Percentiles rank a stretch among this genome's conserved stretches.
Conservation (phyloP, 2,113 vertebrate species). For the Lonchura striata region DNA sequence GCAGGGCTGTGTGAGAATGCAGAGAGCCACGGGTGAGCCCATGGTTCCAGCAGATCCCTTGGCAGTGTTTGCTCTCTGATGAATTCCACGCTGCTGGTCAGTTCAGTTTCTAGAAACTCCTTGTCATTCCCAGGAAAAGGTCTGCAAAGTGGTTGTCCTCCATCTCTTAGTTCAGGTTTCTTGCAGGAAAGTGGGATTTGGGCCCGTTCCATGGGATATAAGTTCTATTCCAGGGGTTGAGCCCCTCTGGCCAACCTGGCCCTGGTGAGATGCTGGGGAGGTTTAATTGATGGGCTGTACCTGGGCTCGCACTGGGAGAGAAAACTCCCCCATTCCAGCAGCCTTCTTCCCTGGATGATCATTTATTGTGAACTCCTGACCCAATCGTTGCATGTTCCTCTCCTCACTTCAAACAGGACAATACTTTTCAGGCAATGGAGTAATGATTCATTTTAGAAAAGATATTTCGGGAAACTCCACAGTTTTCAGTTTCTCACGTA, state of each 20-base stretch:
- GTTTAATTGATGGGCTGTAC: background rate
- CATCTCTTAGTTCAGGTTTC: background rate
- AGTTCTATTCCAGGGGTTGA: background rate
- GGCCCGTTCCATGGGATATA: rapidly evolving
- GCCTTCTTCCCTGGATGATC: background rate
- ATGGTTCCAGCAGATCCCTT: background rate
- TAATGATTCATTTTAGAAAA: background rate
- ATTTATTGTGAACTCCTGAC: background rate
- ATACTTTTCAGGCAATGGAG: background rate
- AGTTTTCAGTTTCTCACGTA: background rate
- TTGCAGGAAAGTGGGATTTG: rapidly evolving
- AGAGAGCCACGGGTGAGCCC: rapidly evolving
- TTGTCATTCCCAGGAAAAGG: background rate
- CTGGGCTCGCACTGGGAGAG: background rate
- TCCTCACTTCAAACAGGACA: background rate
- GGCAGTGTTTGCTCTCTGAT: background rate
- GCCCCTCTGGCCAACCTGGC: background rate
- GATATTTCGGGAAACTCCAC: background rate
- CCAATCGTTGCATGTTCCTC: background rate
- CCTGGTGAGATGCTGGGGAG: background rate
- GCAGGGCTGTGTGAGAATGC: background rate
- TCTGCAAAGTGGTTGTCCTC: background rate
- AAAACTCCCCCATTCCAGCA: background rate
- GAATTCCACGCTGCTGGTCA: background rate
- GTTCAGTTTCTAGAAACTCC: background rate